Evolutionary conservation across 2,888 invertebrate genomes (phyloP).

Genomic region (Unio pictorum): DNA sequence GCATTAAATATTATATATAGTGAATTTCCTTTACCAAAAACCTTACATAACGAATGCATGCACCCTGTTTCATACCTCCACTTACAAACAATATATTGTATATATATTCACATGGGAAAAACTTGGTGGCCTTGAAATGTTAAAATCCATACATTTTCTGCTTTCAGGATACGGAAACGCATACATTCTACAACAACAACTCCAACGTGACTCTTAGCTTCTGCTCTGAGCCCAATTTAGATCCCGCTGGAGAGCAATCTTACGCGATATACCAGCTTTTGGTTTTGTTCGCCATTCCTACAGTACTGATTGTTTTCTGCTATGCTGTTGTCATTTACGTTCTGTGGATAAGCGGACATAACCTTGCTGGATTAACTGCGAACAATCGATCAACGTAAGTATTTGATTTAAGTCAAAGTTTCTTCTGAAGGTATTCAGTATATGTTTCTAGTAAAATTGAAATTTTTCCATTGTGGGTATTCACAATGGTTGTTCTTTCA

Average conservation of each 20-base stretch:
- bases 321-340: slow-evolving; percentile 72
- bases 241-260: slow-evolving; percentile 22
- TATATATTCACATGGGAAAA: no score
- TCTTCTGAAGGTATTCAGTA: no score
- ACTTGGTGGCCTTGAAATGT: background rate
- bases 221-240: slow-evolving; percentile 48
- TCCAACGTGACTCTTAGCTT: slow-evolving; percentile 45
- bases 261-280: slow-evolving; percentile 70
- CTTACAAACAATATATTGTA: background rate
- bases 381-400: background rate
- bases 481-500: no score
- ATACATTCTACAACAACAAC: slow-evolving; percentile 53
- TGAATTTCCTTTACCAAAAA: no score
- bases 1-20: no score
- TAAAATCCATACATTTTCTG: background rate
- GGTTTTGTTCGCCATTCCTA: slow-evolving; percentile 70
- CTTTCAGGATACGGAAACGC: slow-evolving; percentile 51
- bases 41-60: background rate
- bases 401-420: no score
- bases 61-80: background rate
- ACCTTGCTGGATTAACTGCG: slow-evolving; percentile 48
- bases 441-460: no score
- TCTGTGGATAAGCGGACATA: slow-evolving; percentile 71
- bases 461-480: no score
- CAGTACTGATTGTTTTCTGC: slow-evolving; percentile 70